These are phyloP conservation scores for Sebastes flavidus DNA, from an alignment of 2,797 vertebrate genomes.

Conservation along the genomic window DNA sequence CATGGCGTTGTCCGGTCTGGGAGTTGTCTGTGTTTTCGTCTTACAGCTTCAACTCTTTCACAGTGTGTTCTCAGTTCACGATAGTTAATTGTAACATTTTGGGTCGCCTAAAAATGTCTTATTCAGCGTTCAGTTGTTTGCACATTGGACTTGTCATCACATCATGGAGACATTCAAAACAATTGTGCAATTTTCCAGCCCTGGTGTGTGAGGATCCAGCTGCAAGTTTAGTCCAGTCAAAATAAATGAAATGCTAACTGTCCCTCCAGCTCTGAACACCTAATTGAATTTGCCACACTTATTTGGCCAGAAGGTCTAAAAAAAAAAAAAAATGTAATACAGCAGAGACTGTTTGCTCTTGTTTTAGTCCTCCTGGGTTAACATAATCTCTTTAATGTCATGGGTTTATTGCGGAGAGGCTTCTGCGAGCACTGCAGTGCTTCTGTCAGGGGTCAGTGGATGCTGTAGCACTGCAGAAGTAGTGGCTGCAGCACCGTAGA, in stretches of 20 bases:
- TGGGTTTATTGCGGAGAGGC: conserved; percentile 35
- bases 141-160: not conserved
- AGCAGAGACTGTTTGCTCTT: conserved; percentile 30
- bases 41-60: too few relatives aligned
- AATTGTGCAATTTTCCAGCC: not conserved
- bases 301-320: conserved; percentile 43
- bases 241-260: conserved; percentile 32
- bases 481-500: conserved; percentile 4
- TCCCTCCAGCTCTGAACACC: conserved; percentile 19
- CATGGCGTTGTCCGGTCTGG: rapidly evolving
- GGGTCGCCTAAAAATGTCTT: too few relatives aligned
- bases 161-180: not conserved
- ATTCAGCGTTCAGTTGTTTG: not conserved
- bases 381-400: conserved; percentile 51
- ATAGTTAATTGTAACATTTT: too few relatives aligned
- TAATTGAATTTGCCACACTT: conserved; percentile 53
- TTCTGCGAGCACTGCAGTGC: conserved; percentile 18
- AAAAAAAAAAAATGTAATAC: conserved; percentile 14
- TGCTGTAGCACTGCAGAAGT: conserved; percentile 23
- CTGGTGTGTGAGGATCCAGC: not conserved
- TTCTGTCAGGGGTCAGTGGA: conserved; percentile 44
- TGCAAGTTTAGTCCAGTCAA: conserved; percentile 16
- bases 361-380: conserved; percentile 50
- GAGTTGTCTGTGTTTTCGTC: too few relatives aligned
- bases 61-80: too few relatives aligned